Evolutionary conservation across 2,113 vertebrate genomes (phyloP), one percentile per base, ranked within the genome.

Genomic region (Chauna torquata): DNA sequence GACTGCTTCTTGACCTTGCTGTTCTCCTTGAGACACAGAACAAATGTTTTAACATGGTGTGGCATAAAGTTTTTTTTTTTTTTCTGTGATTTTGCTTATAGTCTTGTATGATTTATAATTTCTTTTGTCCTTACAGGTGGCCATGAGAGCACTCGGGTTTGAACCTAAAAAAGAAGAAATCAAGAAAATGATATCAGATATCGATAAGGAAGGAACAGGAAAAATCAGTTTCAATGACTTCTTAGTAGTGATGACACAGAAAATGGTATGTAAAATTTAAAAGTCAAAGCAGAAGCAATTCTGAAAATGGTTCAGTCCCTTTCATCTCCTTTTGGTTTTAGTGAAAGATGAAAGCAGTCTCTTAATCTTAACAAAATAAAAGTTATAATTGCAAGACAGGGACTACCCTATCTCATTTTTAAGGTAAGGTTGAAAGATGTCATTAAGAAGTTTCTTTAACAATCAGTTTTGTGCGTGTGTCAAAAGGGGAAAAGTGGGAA

Each of bases 121-220:
- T 32, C 24, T 47, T 82, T 72, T 78, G 22, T 38, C 47, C 82
- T 94, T 64, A 9, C 97, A 99, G 98, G 99, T 99, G 62, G 99
- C 99, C 40, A 99, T 99, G 99, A 98, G 99, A 96, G 99, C 99
- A 2, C 97, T 99, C 70, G 99, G 99, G 8, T 99, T 99, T 88
- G 99, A 99, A 79, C 99, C 99, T 32, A 99, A 98, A 92, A 99
- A 99, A 83, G 99, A 99, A 77, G 99, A 99, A 94, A 98, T 99
- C 91, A 99, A 99, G 97, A 99, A 98, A 97, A 99, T 99, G 97
- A 98, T 98, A 30, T 89, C 98, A 8, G 99, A 99, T 49, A 98
- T 99, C 11, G 99, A 99, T 96, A 99, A 99, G 70, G 99, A 99
- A 12, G 98, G 98, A 55, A 99, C 98, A 1, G 99, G 99, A 52